phyloP scores from a whole-genome alignment of 2,113 vertebrate genomes.

The Tupaia chinensis region DNA sequence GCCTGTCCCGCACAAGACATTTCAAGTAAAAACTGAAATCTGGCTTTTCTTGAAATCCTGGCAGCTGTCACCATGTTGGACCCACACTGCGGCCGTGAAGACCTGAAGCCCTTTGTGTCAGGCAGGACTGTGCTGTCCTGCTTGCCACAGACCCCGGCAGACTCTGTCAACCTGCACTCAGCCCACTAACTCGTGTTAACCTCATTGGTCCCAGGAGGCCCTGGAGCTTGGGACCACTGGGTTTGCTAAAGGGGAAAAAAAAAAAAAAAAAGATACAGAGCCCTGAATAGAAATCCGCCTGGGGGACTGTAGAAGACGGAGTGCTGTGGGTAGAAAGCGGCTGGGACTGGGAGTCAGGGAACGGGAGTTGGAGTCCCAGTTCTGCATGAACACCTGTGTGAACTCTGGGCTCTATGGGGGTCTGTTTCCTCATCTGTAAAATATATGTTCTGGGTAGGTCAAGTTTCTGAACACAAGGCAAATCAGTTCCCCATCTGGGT shows the following conservation, averaged over 20 bases:
- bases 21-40: conserved; percentile 32
- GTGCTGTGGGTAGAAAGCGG: neutral
- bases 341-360: neutral
- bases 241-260: neutral
- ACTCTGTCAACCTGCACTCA: neutral
- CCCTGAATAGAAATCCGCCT: neutral
- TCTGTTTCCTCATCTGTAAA: conserved; percentile 69
- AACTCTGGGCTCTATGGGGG: neutral
- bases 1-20: neutral
- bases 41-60: neutral
- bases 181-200: neutral
- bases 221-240: neutral
- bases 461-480: conserved; percentile 65
- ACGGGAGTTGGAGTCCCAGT: neutral
- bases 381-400: conserved; percentile 50
- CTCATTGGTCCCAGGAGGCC: neutral
- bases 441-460: conserved; percentile 45
- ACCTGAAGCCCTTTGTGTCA: neutral
- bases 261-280: neutral
- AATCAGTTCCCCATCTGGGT: conserved; percentile 47
- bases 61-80: neutral
- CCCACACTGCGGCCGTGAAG: neutral
- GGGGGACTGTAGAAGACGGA: neutral
- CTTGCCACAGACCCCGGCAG: neutral
- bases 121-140: neutral